phyloP scores from a whole-genome alignment of 2,797 vertebrate species.

The Melanotaenia nigrans region DNA sequence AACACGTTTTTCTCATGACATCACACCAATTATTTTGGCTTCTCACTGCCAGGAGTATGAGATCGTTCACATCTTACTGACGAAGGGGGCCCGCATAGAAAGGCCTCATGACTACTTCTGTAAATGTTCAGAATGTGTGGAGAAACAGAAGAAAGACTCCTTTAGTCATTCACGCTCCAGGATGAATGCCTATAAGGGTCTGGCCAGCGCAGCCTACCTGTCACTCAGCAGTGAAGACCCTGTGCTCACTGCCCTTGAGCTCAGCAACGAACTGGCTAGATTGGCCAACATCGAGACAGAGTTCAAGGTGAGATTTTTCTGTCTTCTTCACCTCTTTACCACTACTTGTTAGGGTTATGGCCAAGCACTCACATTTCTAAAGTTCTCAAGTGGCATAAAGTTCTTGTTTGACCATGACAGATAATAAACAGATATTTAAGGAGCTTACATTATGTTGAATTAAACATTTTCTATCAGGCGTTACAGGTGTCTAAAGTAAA shows the following conservation, averaged over 20 bases:
- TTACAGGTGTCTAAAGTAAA: too few species aligned
- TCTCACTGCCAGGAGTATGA: conserved; percentile 98
- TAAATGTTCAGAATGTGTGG: conserved; percentile 90
- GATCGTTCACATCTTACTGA: conserved; percentile 94
- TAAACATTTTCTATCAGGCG: neutral
- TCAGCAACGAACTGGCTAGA: conserved; percentile 95
- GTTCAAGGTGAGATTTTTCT: conserved; percentile 88
- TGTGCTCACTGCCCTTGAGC: conserved; percentile 92
- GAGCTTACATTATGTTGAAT: neutral
- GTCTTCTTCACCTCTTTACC: neutral
- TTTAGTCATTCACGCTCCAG: conserved; percentile 96
- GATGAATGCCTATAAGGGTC: conserved; percentile 97
- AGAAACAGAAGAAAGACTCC: conserved; percentile 92
- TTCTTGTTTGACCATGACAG: neutral
- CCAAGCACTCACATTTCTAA: neutral
- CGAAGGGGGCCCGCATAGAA: conserved; percentile 93
- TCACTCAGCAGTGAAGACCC: conserved; percentile 96
- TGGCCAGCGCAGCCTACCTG: conserved; percentile 94
- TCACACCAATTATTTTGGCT: conserved; percentile 93
- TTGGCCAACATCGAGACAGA: conserved; percentile 98
- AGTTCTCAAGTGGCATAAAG: neutral
- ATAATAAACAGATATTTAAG: neutral
- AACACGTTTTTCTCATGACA: conserved; percentile 94
- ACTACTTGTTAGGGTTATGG: neutral
- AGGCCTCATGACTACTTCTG: conserved; percentile 97